phyloP scores from a whole-genome alignment of 1,140 invertebrate species.

The Brevipalpus yothersi region DNA sequence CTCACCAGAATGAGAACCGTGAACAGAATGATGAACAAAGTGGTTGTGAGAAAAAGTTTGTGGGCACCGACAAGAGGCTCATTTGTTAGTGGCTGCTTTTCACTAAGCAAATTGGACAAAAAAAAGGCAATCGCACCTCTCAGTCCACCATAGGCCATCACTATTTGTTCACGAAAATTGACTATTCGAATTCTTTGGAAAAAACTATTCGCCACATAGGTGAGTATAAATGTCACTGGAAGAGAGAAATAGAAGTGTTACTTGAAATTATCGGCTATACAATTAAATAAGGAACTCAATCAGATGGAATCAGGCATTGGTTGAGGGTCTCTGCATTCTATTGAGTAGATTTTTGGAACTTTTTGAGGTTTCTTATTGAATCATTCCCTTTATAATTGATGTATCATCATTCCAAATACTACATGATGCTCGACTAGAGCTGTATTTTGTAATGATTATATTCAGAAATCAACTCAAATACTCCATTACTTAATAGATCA shows the following conservation, averaged over 20 bases:
- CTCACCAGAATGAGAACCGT: slow-evolving; percentile 36
- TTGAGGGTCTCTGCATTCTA: too few species aligned
- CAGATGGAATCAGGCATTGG: too few species aligned
- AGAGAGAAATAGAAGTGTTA: slow-evolving; percentile 17
- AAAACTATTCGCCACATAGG: slow-evolving; percentile 25
- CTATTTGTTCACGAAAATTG: slow-evolving; percentile 32
- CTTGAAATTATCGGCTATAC: too few species aligned
- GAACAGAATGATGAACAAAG: slow-evolving; percentile 34
- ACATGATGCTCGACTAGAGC: too few species aligned
- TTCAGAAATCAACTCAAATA: too few species aligned
- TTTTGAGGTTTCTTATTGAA: too few species aligned
- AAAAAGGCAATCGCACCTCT: slow-evolving; percentile 39
- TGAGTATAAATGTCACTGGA: slow-evolving; percentile 23
- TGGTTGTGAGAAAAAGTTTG: slow-evolving; percentile 31
- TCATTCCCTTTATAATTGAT: too few species aligned
- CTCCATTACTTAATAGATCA: too few species aligned
- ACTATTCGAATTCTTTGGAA: slow-evolving; percentile 22
- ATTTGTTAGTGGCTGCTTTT: slow-evolving; percentile 20
- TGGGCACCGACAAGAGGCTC: neutral
- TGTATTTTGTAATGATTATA: too few species aligned
- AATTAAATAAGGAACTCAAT: too few species aligned
- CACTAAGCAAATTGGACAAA: slow-evolving; percentile 27
- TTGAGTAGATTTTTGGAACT: too few species aligned
- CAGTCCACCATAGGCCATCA: slow-evolving; percentile 38
- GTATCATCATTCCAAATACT: too few species aligned